phyloP scores from a whole-genome alignment of 1,140 invertebrate genomes.

The Aplysia californica region DNA sequence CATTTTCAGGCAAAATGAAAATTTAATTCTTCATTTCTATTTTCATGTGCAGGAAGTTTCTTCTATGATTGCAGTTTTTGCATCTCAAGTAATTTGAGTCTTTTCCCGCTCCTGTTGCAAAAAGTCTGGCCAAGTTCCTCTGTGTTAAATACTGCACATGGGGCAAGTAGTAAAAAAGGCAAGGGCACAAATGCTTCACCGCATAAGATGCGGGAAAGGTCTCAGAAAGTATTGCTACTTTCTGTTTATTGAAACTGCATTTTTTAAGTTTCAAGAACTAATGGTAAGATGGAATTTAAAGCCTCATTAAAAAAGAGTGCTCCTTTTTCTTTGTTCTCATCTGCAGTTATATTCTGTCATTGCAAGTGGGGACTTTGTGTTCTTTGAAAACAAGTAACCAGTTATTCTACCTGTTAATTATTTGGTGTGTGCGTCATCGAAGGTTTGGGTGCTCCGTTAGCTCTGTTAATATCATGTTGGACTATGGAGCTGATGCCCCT shows the following conservation, averaged over 20 bases:
- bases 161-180: too few relatives aligned
- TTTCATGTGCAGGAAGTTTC: too few relatives aligned
- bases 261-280: background rate
- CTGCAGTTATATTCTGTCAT: background rate
- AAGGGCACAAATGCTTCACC: background rate
- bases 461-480: too few relatives aligned
- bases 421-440: background rate
- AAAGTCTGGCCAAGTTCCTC: too few relatives aligned
- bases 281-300: background rate
- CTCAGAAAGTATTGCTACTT: background rate
- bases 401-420: background rate
- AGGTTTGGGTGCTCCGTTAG: background rate
- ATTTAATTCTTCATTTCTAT: too few relatives aligned
- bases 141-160: too few relatives aligned
- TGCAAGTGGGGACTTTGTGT: background rate
- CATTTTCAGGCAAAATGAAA: too few relatives aligned
- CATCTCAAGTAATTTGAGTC: too few relatives aligned
- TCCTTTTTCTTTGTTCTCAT: background rate
- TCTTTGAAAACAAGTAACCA: background rate
- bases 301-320: background rate
- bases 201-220: background rate
- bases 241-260: background rate
- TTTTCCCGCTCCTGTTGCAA: too few relatives aligned
- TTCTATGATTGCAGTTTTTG: too few relatives aligned
- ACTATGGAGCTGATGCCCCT: too few relatives aligned